Percentiles rank a stretch among this genome's conserved stretches.
phyloP scores from a whole-genome alignment of 2,888 invertebrate genomes.

The Drosophila vallismaia region DNA sequence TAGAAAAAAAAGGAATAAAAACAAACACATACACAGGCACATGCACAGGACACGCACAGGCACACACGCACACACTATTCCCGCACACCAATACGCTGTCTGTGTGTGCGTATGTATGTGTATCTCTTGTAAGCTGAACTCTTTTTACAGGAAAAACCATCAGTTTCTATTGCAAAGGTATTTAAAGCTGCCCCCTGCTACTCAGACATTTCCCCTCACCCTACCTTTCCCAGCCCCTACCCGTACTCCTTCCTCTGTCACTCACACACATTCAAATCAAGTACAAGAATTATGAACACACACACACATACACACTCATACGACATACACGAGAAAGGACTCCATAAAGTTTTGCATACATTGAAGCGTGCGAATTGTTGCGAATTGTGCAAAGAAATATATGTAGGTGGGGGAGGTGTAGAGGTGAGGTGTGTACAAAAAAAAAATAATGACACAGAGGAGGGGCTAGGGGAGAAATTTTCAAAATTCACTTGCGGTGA shows the following conservation, averaged over 20 bases:
- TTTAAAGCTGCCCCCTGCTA: conserved; percentile 72
- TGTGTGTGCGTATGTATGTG: conserved; percentile 52
- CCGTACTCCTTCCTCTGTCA: conserved; percentile 1
- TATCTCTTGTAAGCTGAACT: conserved; percentile 76
- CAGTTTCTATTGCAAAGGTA: conserved; percentile 81
- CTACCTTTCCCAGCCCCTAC: neutral
- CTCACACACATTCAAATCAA: conserved; percentile 19
- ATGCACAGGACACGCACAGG: conserved; percentile 20
- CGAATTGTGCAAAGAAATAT: conserved; percentile 25
- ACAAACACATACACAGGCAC: conserved; percentile 2
- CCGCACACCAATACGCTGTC: conserved; percentile 23
- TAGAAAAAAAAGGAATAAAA: neutral
- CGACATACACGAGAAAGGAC: conserved; percentile 1
- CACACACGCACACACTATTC: conserved; percentile 6
- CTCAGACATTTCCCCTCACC: conserved; percentile 11
- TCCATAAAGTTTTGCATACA: conserved; percentile 55
- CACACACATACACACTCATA: conserved; percentile 5
- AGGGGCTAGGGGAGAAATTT: conserved; percentile 19
- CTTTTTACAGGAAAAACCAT: conserved; percentile 82
- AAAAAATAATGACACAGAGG: neutral
- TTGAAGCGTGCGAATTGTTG: conserved; percentile 55
- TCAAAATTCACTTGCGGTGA: conserved; percentile 42
- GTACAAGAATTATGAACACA: conserved; percentile 37
- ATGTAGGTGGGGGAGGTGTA: neutral
- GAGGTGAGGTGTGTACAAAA: neutral